Percentiles rank a stretch among this genome's conserved stretches.
Conservation (phyloP, 1,140 invertebrate species). For the Himalopsyche phryganea region DNA sequence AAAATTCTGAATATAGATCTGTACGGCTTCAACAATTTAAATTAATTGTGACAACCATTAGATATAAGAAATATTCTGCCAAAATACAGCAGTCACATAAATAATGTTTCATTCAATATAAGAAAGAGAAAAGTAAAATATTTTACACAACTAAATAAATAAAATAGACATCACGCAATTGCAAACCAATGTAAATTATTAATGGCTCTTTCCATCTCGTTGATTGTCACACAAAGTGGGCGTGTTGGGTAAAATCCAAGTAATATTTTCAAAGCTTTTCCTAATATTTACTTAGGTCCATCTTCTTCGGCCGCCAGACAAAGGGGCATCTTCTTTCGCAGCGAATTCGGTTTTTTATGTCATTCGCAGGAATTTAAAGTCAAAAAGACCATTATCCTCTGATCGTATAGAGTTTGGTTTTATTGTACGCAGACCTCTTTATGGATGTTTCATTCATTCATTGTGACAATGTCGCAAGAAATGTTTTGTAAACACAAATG, state of each 20-base stretch:
- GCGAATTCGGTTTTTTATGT: conserved; percentile 9
- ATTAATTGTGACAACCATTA: too few relatives aligned
- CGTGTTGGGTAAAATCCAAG: conserved; percentile 14
- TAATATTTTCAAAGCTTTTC: conserved; percentile 20
- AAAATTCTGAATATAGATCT: too few relatives aligned
- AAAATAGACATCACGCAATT: conserved; percentile 17
- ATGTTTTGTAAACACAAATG: conserved; percentile 34
- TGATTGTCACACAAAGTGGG: conserved; percentile 24
- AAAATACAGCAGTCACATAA: too few relatives aligned
- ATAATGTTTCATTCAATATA: too few relatives aligned
- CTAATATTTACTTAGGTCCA: conserved; percentile 32
- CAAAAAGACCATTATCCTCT: not conserved
- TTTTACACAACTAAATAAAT: conserved; percentile 4
- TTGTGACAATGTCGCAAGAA: conserved; percentile 17
- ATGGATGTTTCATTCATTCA: conserved; percentile 33
- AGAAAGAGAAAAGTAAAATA: not conserved
- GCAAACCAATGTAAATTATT: conserved; percentile 22
- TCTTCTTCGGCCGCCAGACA: conserved; percentile 11
- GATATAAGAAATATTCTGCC: too few relatives aligned
- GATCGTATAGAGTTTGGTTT: conserved; percentile 6
- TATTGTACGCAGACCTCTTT: conserved; percentile 27
- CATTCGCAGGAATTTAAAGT: conserved; percentile 14
- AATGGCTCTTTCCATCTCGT: conserved; percentile 19
- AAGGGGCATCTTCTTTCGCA: conserved; percentile 5
- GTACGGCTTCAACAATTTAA: too few relatives aligned